These are phyloP conservation scores for Thereva unica DNA, from an alignment of 2,888 invertebrate species.

Conservation along the genomic window DNA sequence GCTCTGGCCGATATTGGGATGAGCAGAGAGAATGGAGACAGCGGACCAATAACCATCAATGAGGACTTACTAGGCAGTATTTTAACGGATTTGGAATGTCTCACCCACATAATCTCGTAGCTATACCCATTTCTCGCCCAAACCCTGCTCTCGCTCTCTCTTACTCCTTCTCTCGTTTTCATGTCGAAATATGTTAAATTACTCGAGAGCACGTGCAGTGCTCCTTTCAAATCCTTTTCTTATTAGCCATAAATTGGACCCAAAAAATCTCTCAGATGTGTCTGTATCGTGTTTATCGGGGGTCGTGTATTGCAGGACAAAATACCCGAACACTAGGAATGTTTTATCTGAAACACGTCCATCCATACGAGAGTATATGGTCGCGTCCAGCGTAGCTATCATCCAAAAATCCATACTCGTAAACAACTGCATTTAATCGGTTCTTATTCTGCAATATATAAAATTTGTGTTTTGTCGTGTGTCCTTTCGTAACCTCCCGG, in stretches of 20 bases:
- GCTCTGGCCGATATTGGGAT: background rate
- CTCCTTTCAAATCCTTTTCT: slow-evolving; percentile 41
- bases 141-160: too few relatives aligned
- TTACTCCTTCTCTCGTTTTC: background rate
- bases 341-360: slow-evolving; percentile 46
- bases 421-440: slow-evolving; percentile 56
- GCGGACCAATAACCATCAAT: too few relatives aligned
- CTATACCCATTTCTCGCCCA: too few relatives aligned
- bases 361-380: slow-evolving; percentile 47
- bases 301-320: slow-evolving; percentile 38
- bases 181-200: slow-evolving; percentile 7
- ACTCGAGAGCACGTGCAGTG: slow-evolving; percentile 38
- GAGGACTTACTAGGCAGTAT: too few relatives aligned
- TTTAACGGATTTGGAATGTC: too few relatives aligned
- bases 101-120: too few relatives aligned
- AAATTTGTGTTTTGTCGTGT: slow-evolving; percentile 39
- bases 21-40: slow-evolving; percentile 15
- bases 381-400: slow-evolving; percentile 45
- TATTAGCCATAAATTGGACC: slow-evolving; percentile 42
- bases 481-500: slow-evolving; percentile 32
- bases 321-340: slow-evolving; percentile 43
- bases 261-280: slow-evolving; percentile 34
- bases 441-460: slow-evolving; percentile 45
- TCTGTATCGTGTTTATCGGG: slow-evolving; percentile 10
- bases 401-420: slow-evolving; percentile 52